These are phyloP conservation scores for Carduelis carduelis DNA, from an alignment of 2,797 vertebrate species.

Conservation along the genomic window DNA sequence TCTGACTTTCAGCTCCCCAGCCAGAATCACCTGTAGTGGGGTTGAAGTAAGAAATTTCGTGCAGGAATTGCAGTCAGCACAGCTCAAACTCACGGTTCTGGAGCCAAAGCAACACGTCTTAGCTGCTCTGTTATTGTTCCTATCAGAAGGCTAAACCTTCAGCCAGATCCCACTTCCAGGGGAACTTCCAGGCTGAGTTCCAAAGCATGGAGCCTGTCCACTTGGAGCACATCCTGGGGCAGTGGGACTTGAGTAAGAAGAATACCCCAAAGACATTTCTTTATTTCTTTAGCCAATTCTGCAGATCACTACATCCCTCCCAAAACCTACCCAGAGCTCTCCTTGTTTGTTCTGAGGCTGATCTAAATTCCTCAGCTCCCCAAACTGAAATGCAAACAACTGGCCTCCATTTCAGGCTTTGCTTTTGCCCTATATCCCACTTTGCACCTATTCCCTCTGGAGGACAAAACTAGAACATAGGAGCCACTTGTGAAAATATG, in stretches of 20 bases:
- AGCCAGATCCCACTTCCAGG: not conserved
- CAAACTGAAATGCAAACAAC: not conserved
- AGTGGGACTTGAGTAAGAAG: not conserved
- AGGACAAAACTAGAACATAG: conserved; percentile 23
- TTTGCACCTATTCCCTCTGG: not conserved
- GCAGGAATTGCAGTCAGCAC: not conserved
- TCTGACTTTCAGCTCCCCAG: not conserved
- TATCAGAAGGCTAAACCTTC: not conserved
- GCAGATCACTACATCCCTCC: not conserved
- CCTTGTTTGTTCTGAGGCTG: not conserved
- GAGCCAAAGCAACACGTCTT: not conserved
- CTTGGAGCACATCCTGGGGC: not conserved
- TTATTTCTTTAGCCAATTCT: not conserved
- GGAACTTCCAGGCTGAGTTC: not conserved
- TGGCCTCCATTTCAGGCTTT: not conserved
- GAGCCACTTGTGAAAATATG: not conserved
- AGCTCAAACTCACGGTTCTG: not conserved
- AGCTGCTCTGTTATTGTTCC: not conserved
- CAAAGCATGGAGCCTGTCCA: not conserved
- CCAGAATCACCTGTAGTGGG: not conserved
- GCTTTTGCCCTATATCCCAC: conserved; percentile 1
- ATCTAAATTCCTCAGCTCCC: not conserved
- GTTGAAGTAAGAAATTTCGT: not conserved
- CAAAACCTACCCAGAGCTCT: not conserved
- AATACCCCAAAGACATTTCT: not conserved